phyloP scores from a whole-genome alignment of 1,140 invertebrate species.

The Planococcus citri region DNA sequence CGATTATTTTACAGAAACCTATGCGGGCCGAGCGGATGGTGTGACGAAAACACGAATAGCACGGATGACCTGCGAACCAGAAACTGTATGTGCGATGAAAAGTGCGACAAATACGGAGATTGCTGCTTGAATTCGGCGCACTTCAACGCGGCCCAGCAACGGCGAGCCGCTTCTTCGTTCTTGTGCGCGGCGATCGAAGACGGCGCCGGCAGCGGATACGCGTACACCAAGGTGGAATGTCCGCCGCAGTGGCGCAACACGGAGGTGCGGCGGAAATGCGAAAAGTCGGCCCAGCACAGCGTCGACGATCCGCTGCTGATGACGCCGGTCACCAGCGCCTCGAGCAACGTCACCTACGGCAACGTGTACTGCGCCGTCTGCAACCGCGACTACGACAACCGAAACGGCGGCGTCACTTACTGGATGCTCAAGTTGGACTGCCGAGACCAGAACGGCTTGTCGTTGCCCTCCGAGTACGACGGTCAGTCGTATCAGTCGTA shows the following conservation, averaged over 20 bases:
- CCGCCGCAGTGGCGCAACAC: conserved; percentile 33
- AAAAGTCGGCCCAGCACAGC: conserved; percentile 28
- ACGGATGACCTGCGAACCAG: conserved; percentile 18
- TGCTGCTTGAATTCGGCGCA: conserved; percentile 39
- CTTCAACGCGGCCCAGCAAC: conserved; percentile 31
- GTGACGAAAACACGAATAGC: background rate
- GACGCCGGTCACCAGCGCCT: conserved; percentile 37
- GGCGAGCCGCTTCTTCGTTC: conserved; percentile 28
- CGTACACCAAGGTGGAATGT: conserved; percentile 38
- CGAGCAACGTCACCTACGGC: conserved; percentile 38
- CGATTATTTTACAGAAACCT: background rate
- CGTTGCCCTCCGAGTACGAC: background rate
- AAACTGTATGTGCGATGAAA: conserved; percentile 41
- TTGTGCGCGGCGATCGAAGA: conserved; percentile 33
- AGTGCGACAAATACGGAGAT: conserved; percentile 38
- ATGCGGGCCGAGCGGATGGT: background rate
- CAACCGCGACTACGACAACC: conserved; percentile 38
- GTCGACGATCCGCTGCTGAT: conserved; percentile 34
- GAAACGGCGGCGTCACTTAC: background rate
- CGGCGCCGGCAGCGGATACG: conserved; percentile 32
- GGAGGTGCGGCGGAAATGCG: conserved; percentile 27
- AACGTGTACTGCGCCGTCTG: conserved; percentile 45
- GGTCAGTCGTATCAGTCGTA: conserved; percentile 8
- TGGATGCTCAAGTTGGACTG: conserved; percentile 34
- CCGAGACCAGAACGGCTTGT: conserved; percentile 33